Evolutionary conservation across 2,888 invertebrate species (phyloP).

Genomic region (Acanthosepion lycidas): DNA sequence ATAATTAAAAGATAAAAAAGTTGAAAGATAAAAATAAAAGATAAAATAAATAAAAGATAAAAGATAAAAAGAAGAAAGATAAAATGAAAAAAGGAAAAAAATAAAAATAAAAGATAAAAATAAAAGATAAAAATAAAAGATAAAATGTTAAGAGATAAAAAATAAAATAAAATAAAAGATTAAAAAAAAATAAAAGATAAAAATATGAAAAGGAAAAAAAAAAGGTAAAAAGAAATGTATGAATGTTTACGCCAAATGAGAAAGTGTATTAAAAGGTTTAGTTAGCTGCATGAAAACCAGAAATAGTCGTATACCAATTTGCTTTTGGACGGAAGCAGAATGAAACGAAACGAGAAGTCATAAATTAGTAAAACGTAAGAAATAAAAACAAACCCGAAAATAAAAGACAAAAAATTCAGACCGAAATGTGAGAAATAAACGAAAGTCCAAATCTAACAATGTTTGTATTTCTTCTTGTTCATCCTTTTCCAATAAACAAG

Average conservation of each 20-base stretch:
- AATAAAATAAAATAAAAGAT: too few species aligned
- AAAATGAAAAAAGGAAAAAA: too few species aligned
- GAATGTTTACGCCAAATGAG: background rate
- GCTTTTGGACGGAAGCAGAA: background rate
- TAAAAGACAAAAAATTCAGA: background rate
- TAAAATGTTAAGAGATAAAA: too few species aligned
- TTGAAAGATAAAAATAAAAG: too few species aligned
- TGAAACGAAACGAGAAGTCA: background rate
- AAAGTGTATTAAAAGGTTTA: background rate
- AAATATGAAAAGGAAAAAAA: too few species aligned
- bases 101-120: too few species aligned
- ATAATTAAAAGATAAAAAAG: too few species aligned
- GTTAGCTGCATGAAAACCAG: background rate
- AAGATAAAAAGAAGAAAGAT: too few species aligned
- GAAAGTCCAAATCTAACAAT: background rate
- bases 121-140: too few species aligned
- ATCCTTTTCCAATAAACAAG: background rate
- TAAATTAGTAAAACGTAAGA: background rate
- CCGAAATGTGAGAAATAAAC: background rate
- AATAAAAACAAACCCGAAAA: background rate
- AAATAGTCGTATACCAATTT: background rate
- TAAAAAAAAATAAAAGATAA: too few species aligned
- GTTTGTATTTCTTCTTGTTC: background rate
- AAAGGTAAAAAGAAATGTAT: background rate
- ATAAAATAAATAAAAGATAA: too few species aligned